Percentiles rank a stretch among this genome's conserved stretches.
Evolutionary conservation across 2,888 invertebrate species (phyloP).

Genomic region (Chloroclystis v-ata): DNA sequence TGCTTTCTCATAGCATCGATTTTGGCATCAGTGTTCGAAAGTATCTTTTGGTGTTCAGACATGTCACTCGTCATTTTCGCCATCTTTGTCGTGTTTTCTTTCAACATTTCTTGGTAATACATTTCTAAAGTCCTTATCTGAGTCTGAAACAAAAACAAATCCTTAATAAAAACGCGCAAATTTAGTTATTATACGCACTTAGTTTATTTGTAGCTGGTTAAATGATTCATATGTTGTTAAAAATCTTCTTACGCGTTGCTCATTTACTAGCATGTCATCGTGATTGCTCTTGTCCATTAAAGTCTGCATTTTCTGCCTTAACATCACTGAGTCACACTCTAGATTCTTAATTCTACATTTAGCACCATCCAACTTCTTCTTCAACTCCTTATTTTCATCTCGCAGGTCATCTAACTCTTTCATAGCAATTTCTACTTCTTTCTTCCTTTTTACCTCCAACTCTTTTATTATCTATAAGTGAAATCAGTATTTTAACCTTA

Average conservation of each 20-base stretch:
- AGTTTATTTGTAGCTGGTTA: too few relatives aligned
- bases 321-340: constrained; percentile 79
- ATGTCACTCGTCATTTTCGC: constrained; percentile 67
- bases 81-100: constrained; percentile 70
- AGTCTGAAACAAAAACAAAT: neutral
- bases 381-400: constrained; percentile 76
- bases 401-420: constrained; percentile 78
- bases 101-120: constrained; percentile 71
- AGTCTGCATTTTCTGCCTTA: constrained; percentile 79
- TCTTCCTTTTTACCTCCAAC: constrained; percentile 75
- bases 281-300: constrained; percentile 80
- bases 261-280: constrained; percentile 80
- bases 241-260: constrained; percentile 72
- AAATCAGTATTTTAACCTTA: neutral
- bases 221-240: too few relatives aligned
- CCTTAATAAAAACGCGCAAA: neutral
- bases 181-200: too few relatives aligned
- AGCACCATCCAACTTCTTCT: constrained; percentile 81
- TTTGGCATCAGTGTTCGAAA: constrained; percentile 69
- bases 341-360: constrained; percentile 83
- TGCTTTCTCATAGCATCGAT: constrained; percentile 70
- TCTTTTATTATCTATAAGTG: constrained; percentile 63
- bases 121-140: constrained; percentile 33
- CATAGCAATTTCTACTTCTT: constrained; percentile 78
- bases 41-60: constrained; percentile 56